phyloP scores from a whole-genome alignment of 2,113 vertebrate species.

The Cavia aperea region DNA sequence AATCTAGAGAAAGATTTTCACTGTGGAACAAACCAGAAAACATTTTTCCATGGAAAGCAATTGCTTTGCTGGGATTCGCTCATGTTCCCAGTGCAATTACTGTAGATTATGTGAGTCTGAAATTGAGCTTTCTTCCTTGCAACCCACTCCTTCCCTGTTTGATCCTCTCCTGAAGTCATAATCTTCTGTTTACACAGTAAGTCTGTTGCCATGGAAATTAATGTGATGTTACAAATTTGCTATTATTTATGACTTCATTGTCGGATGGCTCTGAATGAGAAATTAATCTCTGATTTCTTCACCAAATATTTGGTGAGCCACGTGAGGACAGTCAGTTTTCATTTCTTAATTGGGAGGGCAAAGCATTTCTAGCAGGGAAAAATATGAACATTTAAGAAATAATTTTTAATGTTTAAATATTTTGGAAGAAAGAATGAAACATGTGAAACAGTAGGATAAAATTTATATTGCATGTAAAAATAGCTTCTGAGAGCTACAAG shows the following conservation, averaged over 20 bases:
- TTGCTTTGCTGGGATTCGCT: constrained; percentile 49
- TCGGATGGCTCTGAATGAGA: constrained; percentile 30
- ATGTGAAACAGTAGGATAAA: background rate
- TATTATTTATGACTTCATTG: constrained; percentile 68
- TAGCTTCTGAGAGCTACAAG: background rate
- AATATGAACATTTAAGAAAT: constrained; percentile 21
- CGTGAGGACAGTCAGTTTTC: constrained; percentile 43
- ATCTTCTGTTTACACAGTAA: constrained; percentile 55
- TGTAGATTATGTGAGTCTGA: constrained; percentile 53
- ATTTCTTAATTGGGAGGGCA: constrained; percentile 27
- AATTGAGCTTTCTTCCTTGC: constrained; percentile 53
- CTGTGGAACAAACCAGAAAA: constrained; percentile 40
- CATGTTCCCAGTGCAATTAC: constrained; percentile 52
- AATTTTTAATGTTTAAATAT: constrained; percentile 29
- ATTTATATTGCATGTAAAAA: background rate
- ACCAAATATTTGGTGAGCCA: constrained; percentile 58
- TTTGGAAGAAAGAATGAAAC: constrained; percentile 10
- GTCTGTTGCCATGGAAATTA: constrained; percentile 58
- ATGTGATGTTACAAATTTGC: constrained; percentile 66
- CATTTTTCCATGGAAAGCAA: constrained; percentile 57
- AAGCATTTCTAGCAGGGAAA: constrained; percentile 13
- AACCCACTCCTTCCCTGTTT: constrained; percentile 42
- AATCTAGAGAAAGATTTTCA: constrained; percentile 51
- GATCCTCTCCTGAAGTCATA: constrained; percentile 59
- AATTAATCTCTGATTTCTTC: constrained; percentile 60